Base-by-base conservation (phyloP, 2,888 invertebrate species). In the Tachina fera region DNA sequence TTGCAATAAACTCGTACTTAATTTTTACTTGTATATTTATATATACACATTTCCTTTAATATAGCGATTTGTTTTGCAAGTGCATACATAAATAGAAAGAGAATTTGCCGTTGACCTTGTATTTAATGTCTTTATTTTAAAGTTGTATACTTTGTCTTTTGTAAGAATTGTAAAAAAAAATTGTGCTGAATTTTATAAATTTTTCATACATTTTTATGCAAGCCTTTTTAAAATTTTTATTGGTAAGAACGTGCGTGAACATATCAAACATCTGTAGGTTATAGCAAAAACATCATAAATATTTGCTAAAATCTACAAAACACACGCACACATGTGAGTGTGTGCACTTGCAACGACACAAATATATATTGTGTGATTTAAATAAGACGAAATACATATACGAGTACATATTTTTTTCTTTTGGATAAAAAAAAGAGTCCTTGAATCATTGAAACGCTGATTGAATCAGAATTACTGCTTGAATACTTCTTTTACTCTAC, bases 401-500 rank as follows among this genome's bases (percentile, higher is more conserved):
- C 67, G n/a, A n/a, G 65, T 61, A 31, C 22, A 49, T 65, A 11
- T 10, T 22, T 41, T 9, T 41, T 41, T 8, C 10, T 61, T 41
- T 16, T 41, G 0, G 1, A 22, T 22, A n/a, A 47, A 68, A 19
- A 3, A 19, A n/a, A 51, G 71, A 81, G 43, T 68, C 56, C 61
- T 14, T 83, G 75, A 82, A 75, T 72, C 61, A 78, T 83, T 71
- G 78, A 83, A 84, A 88, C 78, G 85, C 87, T 88, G 88, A 88
- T 88, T 88, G 84, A 88, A 88, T 88, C 82, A 87, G 81, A 88
- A 86, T 87, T 87, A 74, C 68, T 45, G 39, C 60, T 49, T 56
- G 47, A 65, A 49, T 56, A 63, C 31, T 60, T 70, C 41, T 70
- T 61, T n/a, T 16, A 58, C 47, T 56, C 39, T 41, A 61, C 39